phyloP scores from a whole-genome alignment of 2,888 invertebrate genomes.

The Melinaea menophilus region DNA sequence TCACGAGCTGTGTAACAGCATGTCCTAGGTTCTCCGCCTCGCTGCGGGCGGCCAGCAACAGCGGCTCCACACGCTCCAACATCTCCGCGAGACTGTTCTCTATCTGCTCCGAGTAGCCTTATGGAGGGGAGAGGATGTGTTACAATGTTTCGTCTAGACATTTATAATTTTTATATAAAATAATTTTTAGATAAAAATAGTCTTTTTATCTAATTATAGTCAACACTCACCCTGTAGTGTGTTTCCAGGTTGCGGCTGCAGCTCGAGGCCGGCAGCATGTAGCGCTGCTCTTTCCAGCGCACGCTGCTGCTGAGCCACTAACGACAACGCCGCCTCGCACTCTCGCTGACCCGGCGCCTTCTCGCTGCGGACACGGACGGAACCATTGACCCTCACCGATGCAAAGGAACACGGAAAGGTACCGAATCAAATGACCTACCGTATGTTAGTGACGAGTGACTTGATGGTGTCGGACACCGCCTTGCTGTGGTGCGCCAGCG shows the following conservation, averaged over 20 bases:
- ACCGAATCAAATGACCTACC: constrained; percentile 58
- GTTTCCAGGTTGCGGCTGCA: constrained; percentile 83
- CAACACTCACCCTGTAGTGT: constrained; percentile 76
- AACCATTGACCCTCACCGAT: neutral
- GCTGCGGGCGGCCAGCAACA: constrained; percentile 89
- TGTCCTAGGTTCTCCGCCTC: constrained; percentile 97
- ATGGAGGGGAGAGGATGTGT: neutral
- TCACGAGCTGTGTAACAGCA: constrained; percentile 84
- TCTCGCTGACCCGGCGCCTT: constrained; percentile 98
- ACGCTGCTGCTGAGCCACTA: constrained; percentile 84
- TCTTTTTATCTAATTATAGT: neutral
- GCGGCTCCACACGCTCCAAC: constrained; percentile 89
- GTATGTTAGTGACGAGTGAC: constrained; percentile 92
- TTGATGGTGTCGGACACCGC: constrained; percentile 98
- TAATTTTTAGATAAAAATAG: too few relatives aligned
- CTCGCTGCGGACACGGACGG: constrained; percentile 76
- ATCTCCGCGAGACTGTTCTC: constrained; percentile 88
- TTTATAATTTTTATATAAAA: too few relatives aligned
- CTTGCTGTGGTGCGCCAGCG: constrained; percentile 95
- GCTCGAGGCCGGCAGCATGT: constrained; percentile 90
- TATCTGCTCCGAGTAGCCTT: constrained; percentile 87
- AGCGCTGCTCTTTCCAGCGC: constrained; percentile 92
- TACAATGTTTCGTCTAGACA: neutral
- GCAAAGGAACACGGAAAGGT: neutral
- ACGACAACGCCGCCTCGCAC: constrained; percentile 90